A percentile compares a stretch with the other conserved stretches of the same genome.
phyloP scores from a whole-genome alignment of 2,113 vertebrate species.

The Cnemophilus loriae region DNA sequence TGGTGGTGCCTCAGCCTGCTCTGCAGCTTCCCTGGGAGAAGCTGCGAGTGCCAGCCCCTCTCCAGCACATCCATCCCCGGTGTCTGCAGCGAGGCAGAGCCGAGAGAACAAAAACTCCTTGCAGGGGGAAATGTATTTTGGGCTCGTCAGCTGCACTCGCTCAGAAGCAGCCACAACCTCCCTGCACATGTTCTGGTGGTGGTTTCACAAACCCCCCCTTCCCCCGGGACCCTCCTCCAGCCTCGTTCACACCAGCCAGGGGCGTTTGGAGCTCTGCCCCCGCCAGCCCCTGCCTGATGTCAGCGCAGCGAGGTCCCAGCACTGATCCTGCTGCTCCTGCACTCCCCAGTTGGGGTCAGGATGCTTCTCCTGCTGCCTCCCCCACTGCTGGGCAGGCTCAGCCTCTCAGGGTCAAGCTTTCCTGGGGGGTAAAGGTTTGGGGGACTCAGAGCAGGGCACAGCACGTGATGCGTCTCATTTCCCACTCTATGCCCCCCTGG shows the following conservation, averaged over 20 bases:
- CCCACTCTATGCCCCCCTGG: rapidly evolving
- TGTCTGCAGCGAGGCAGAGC: neutral
- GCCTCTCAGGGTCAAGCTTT: rapidly evolving
- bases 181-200: neutral
- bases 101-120: neutral
- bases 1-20: neutral
- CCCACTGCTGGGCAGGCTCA: neutral
- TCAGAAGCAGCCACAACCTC: neutral
- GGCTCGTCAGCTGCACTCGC: neutral
- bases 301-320: neutral
- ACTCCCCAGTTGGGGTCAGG: neutral
- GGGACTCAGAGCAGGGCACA: neutral
- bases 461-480: neutral
- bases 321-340: rapidly evolving
- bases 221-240: neutral
- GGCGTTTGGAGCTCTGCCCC: neutral
- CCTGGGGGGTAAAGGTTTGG: neutral
- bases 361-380: neutral
- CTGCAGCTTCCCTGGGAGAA: neutral
- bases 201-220: neutral
- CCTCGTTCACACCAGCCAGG: neutral
- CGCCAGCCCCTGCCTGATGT: neutral
- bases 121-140: neutral
- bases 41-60: neutral
- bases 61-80: rapidly evolving